Base-by-base conservation (phyloP, 2,797 vertebrate species). In the Yasuhikotakia modesta region DNA sequence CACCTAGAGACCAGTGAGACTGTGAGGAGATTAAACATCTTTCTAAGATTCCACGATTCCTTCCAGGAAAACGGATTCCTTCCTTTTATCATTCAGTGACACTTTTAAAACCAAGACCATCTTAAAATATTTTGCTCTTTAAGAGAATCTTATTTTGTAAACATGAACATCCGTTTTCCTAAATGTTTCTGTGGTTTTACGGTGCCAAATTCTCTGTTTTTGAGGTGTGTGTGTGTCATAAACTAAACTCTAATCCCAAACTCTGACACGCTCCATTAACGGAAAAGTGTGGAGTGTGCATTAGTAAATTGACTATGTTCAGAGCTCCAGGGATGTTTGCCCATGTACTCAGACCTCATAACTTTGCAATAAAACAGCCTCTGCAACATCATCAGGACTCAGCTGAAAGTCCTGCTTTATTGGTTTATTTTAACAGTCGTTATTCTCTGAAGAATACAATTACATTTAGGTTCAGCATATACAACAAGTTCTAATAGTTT, bases 341-440 rank as follows among this genome's bases (percentile, higher is more conserved):
- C 32, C 21, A 68, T 3, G 22, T 14, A 52, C 0, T 24, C 32
- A 74, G 17, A 10, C 19, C 3, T 43, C 11, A 12, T 2, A 63
- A 24, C 2, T 16, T 43, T 4, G 3, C 27, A 75, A 57, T 19
- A 7, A 79, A 75, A 48, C 27, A 48, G 30, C 43, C 58, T 43
- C 39, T 67, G 45, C 16, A 67, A 64, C n/a, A n/a, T n/a, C n/a
- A n/a, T n/a, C n/a, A 13, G 78, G 48, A 22, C n/a, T n/a, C 52
- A 13, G 57, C 74, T 79, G 70, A 74, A 81, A 64, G 55, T 43
- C 55, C 24, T 81, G 65, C 76, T 85, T 85, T 82, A 83, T 85
- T 85, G 73, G 43, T 43, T 83, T 16, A 72, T 82, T 52, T 35
- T 81, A 85, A 85, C 84, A 85, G 84, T 85, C 84, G 68, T 83